A percentile compares a stretch with the other conserved stretches of the same genome.
These are phyloP conservation scores for Rhizomys pruinosus DNA, from an alignment of 2,113 vertebrate genomes.

Conservation along the genomic window DNA sequence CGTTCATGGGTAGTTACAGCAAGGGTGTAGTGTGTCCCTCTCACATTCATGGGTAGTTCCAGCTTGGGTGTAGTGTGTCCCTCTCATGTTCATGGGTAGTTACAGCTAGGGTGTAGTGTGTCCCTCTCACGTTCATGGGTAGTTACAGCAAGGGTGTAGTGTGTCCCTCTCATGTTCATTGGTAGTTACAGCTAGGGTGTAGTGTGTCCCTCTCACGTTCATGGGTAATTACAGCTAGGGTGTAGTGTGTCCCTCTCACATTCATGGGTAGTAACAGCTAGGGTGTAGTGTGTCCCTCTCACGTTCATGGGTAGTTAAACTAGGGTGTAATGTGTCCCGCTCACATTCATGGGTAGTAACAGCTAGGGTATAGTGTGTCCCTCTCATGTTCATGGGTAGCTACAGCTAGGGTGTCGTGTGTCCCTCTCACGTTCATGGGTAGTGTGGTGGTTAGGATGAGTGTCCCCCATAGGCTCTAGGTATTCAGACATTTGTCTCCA, in stretches of 20 bases:
- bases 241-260: neutral
- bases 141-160: neutral
- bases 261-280: fast-evolving
- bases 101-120: neutral
- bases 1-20: fast-evolving
- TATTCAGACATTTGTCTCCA: too few relatives aligned
- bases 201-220: neutral
- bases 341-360: fast-evolving
- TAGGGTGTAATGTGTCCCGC: neutral
- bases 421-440: neutral
- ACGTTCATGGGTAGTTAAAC: fast-evolving
- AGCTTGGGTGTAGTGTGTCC: neutral
- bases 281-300: neutral
- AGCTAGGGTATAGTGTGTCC: neutral
- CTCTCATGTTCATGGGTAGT: neutral
- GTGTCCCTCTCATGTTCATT: neutral
- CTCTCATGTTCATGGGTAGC: neutral
- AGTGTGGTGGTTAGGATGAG: too few relatives aligned
- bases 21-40: neutral
- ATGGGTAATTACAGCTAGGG: fast-evolving
- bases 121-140: neutral
- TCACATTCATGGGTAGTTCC: fast-evolving
- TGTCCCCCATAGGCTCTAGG: too few relatives aligned
- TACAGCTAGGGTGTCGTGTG: neutral
- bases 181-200: neutral